A percentile compares a stretch with the other conserved stretches of the same genome.
Conservation (phyloP, 2,113 vertebrate species). For the Phyllostomus hastatus region DNA sequence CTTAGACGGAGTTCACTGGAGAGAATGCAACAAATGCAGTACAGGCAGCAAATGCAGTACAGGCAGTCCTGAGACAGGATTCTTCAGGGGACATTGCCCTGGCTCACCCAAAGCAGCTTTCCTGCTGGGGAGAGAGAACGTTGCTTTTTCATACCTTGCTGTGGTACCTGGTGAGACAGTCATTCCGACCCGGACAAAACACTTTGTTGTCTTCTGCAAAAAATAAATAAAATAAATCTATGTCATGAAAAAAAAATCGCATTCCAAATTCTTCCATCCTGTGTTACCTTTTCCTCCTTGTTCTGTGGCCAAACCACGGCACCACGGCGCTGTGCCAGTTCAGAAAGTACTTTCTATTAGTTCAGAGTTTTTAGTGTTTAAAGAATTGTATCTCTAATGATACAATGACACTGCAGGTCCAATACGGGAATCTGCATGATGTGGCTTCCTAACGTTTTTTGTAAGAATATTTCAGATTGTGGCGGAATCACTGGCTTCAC, state of each 20-base stretch:
- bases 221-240: background rate
- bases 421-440: background rate
- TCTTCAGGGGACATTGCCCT: background rate
- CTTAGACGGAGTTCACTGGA: background rate
- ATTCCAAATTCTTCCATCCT: background rate
- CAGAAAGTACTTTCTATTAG: background rate
- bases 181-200: background rate
- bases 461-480: background rate
- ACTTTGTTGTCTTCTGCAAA: background rate
- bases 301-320: background rate
- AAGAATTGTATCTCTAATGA: background rate
- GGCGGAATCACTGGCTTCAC: background rate
- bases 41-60: background rate
- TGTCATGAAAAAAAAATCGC: background rate
- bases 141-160: background rate
- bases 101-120: background rate
- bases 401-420: background rate
- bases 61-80: background rate
- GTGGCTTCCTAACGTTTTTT: background rate
- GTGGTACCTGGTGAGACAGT: background rate
- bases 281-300: background rate
- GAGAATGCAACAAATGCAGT: background rate
- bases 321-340: background rate
- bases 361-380: background rate
- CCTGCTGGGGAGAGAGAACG: background rate